Percentiles rank a stretch among this genome's conserved stretches.
Evolutionary conservation across 2,113 vertebrate species (phyloP).

Genomic region (Coturnix japonica): DNA sequence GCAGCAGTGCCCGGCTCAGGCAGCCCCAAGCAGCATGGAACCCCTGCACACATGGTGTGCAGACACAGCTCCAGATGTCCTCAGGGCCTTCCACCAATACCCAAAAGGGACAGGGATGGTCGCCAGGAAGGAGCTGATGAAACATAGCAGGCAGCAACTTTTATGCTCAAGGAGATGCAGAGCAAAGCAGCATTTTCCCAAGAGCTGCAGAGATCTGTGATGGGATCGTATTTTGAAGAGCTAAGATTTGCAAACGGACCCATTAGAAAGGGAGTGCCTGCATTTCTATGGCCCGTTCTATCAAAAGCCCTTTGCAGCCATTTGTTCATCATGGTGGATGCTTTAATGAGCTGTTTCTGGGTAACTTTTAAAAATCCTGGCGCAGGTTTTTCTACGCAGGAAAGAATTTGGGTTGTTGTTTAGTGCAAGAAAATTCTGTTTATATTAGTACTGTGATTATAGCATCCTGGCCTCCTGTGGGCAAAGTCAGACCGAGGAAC

Average conservation of each 20-base stretch:
- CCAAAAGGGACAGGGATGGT: conserved; percentile 39
- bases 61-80: conserved; percentile 58
- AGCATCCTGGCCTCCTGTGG: rapidly evolving
- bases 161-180: conserved; percentile 15
- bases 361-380: background rate
- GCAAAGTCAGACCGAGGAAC: background rate
- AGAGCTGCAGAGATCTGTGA: conserved; percentile 27
- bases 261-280: background rate
- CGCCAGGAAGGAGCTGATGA: conserved; percentile 48
- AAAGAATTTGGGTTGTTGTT: background rate
- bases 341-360: background rate
- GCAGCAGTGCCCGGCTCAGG: background rate
- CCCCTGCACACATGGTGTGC: conserved; percentile 18
- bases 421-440: background rate
- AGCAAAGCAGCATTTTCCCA: background rate
- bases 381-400: background rate
- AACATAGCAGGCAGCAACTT: conserved; percentile 46
- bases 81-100: conserved; percentile 30
- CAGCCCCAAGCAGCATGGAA: background rate
- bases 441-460: background rate
- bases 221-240: background rate
- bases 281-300: conserved; percentile 13
- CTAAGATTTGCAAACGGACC: background rate
- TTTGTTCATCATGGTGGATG: background rate
- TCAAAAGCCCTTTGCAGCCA: background rate